Evolutionary conservation across 2,888 invertebrate species (phyloP), one percentile per base, ranked within the genome.

Genomic region (Timema cristinae): DNA sequence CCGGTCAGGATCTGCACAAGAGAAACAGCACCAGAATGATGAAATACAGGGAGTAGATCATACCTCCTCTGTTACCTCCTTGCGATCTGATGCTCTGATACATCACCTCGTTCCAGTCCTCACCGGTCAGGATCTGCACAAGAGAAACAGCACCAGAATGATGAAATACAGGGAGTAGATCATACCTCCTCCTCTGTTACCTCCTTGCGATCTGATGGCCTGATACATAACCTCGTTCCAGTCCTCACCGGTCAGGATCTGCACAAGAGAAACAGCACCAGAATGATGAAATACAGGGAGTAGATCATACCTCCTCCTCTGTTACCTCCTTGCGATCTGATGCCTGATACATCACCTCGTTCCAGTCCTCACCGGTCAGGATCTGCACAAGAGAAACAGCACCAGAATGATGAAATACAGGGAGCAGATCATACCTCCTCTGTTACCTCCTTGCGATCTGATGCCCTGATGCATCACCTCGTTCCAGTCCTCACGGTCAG

Each of bases 31-130:
- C 10, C 15, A 67, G 13, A 2, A 11, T 50, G 2, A 50, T 98
- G 86, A 99, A 99, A 87, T 99, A 99, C 79, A 97, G 87, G 77
- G 96, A 97, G 86, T 97, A 98, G 79, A 94, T 88, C 94, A 98
- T 96, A 83, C 98, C 98, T 80, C 88, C 90, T 81, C 32, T 32
- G 80, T 95, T 92, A 77, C 98, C 97, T 79, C 97, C 97, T 84
- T 96, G 94, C 74, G 98, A 97, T 83, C 93, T 91, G 82, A 99
- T 99, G 78, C 98, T 98, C 84, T 95, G 90, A 85, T 99, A 99
- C 99, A 99, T 99, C 77, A 99, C 98, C 87, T 98, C 98, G 84
- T 99, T 99, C 99, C 99, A 99, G 89, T 99, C 99, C 89, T 99
- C 99, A 81, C 98, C 98, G 80, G 99, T 99, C 83, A 99, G 87